These are phyloP conservation scores for Zelleria hepariella DNA, from an alignment of 2,888 invertebrate species.

Conservation along the genomic window DNA sequence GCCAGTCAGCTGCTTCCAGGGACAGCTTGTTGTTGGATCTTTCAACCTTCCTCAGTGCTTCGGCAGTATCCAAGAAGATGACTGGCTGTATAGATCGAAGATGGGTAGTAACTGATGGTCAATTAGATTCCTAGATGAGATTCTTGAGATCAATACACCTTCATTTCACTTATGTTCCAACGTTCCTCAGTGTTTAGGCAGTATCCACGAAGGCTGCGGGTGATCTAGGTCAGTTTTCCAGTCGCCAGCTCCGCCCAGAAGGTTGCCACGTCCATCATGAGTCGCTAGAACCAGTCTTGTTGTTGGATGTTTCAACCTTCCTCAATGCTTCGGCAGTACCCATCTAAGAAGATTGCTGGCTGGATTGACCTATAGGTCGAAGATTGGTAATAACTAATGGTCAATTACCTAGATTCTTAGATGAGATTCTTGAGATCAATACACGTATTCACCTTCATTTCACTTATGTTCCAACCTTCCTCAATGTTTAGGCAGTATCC, in stretches of 20 bases:
- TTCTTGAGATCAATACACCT: not conserved
- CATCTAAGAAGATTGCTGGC: too few relatives aligned
- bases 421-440: not conserved
- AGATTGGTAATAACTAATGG: not conserved
- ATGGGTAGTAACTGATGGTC: not conserved
- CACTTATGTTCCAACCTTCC: too few relatives aligned
- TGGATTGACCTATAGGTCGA: not conserved
- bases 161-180: too few relatives aligned
- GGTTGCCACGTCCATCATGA: slow-evolving; percentile 68
- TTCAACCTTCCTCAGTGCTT: not conserved
- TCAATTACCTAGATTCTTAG: not conserved
- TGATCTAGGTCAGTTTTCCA: slow-evolving; percentile 50
- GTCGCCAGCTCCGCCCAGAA: slow-evolving; percentile 90
- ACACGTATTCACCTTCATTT: not conserved
- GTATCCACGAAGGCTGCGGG: slow-evolving; percentile 24
- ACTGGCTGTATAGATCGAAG: not conserved
- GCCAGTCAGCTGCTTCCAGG: not conserved
- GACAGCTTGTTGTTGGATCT: not conserved
- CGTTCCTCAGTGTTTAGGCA: slow-evolving; percentile 57
- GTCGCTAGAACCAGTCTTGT: not conserved
- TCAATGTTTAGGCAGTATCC: slow-evolving; percentile 58
- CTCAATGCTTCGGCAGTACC: slow-evolving; percentile 3
- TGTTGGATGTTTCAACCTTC: too few relatives aligned
- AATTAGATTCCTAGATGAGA: not conserved
- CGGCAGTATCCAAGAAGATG: too few relatives aligned